Conservation (phyloP, 2,113 vertebrate species). For the Balaeniceps rex region DNA sequence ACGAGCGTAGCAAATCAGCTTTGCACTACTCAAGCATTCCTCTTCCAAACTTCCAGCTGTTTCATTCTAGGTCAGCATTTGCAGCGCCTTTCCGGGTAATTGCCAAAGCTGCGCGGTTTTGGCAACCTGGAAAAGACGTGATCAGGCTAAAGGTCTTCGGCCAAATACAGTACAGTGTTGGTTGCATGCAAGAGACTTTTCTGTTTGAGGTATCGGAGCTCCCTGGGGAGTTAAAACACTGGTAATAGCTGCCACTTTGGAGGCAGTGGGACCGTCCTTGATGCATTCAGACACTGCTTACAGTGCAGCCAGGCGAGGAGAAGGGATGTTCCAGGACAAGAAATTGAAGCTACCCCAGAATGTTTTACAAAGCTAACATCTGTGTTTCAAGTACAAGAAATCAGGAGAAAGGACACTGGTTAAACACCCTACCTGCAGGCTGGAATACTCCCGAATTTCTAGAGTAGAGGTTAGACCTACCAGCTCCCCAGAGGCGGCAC, state of each 20-base stretch:
- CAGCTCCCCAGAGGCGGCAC: not conserved
- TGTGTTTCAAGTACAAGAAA: not conserved
- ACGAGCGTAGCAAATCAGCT: conserved; percentile 17
- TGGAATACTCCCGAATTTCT: not conserved
- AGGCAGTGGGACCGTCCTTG: not conserved
- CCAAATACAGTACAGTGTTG: not conserved
- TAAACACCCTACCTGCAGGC: conserved; percentile 30
- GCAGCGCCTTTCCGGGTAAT: not conserved
- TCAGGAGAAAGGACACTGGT: conserved; percentile 1
- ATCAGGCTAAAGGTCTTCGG: not conserved
- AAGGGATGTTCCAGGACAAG: not conserved
- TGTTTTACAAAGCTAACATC: not conserved
- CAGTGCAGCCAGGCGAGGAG: not conserved
- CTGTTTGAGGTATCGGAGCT: not conserved
- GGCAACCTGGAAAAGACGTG: not conserved
- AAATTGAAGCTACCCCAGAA: not conserved
- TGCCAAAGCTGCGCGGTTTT: not conserved
- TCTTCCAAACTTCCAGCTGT: conserved; percentile 47
- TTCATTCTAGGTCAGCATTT: conserved; percentile 2
- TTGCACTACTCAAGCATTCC: conserved; percentile 18
- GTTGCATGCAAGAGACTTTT: not conserved
- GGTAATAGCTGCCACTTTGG: not conserved
- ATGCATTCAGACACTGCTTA: not conserved
- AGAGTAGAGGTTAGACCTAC: conserved; percentile 8
- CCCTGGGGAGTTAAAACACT: not conserved